These are phyloP conservation scores for Liodrosophila aerea DNA, from an alignment of 2,888 invertebrate species.

Conservation along the genomic window DNA sequence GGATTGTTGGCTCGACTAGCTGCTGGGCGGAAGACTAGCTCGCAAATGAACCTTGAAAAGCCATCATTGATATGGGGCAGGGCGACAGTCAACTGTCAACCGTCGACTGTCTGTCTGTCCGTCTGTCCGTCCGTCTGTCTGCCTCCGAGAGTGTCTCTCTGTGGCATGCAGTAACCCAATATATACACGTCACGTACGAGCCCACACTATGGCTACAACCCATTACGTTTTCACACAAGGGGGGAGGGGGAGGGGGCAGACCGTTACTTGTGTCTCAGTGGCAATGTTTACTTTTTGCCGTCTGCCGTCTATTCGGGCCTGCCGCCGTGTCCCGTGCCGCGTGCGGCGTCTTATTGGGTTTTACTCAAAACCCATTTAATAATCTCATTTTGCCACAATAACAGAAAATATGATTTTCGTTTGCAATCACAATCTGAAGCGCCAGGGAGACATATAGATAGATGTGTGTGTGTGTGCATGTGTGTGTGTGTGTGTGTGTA, in stretches of 20 bases:
- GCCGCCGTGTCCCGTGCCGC: no score
- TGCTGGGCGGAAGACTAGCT: slow-evolving; percentile 16
- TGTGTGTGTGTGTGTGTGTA: neutral
- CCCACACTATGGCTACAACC: slow-evolving; percentile 45
- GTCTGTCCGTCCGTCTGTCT: slow-evolving; percentile 7
- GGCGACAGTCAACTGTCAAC: slow-evolving; percentile 31
- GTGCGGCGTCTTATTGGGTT: slow-evolving; percentile 70
- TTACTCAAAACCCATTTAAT: slow-evolving; percentile 78
- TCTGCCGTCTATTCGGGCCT: slow-evolving; percentile 41
- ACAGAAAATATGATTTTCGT: slow-evolving; percentile 76
- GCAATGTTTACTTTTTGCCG: slow-evolving; percentile 69
- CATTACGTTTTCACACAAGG: slow-evolving; percentile 63
- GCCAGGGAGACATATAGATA: slow-evolving; percentile 16
- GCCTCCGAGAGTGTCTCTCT: slow-evolving; percentile 17
- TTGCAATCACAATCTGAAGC: slow-evolving; percentile 57
- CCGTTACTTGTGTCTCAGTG: slow-evolving; percentile 72
- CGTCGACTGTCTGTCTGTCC: slow-evolving; percentile 16
- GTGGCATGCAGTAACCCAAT: slow-evolving; percentile 43
- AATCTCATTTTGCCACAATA: slow-evolving; percentile 78
- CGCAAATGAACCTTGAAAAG: slow-evolving; percentile 76
- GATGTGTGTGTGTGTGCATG: neutral
- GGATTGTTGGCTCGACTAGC: neutral
- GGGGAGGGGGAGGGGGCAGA: slow-evolving; percentile 26
- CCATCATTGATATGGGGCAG: slow-evolving; percentile 58
- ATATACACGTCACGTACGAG: slow-evolving; percentile 74